Evolutionary conservation across 2,113 vertebrate genomes (phyloP).

Genomic region (Tamias sibiricus): DNA sequence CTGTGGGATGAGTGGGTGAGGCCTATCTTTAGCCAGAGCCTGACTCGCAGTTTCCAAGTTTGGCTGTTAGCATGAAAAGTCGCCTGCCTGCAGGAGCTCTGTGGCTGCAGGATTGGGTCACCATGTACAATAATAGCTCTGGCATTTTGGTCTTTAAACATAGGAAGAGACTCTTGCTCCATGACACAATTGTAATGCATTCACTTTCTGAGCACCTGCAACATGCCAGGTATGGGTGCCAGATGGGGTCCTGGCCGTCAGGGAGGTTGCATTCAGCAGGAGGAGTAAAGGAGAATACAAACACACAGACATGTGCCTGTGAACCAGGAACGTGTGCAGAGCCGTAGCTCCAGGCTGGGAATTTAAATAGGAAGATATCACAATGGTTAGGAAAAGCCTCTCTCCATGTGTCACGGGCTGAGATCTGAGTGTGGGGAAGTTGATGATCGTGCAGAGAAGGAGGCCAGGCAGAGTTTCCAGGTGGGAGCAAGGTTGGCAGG

Average conservation of each 20-base stretch:
- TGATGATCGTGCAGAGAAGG: background rate
- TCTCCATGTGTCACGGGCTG: accelerated
- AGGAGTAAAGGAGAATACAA: too few relatives aligned
- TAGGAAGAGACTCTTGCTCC: background rate
- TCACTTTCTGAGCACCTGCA: background rate
- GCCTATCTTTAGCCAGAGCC: too few relatives aligned
- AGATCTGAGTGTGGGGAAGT: background rate
- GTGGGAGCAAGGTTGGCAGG: background rate
- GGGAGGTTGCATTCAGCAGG: background rate
- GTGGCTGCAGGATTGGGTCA: background rate
- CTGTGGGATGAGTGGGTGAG: too few relatives aligned
- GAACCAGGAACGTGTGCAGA: background rate
- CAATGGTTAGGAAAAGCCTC: background rate
- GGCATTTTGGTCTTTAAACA: background rate
- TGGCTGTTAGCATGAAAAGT: too few relatives aligned
- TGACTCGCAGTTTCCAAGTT: too few relatives aligned
- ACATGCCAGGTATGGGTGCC: background rate
- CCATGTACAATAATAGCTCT: background rate
- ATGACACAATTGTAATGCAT: too few relatives aligned
- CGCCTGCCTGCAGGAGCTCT: too few relatives aligned
- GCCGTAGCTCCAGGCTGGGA: background rate
- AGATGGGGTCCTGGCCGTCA: background rate
- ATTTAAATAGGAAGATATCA: background rate
- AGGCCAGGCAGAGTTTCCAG: background rate
- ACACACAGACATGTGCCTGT: too few relatives aligned